Evolutionary conservation across 2,113 vertebrate genomes (phyloP).

Genomic region (Cygnus atratus): DNA sequence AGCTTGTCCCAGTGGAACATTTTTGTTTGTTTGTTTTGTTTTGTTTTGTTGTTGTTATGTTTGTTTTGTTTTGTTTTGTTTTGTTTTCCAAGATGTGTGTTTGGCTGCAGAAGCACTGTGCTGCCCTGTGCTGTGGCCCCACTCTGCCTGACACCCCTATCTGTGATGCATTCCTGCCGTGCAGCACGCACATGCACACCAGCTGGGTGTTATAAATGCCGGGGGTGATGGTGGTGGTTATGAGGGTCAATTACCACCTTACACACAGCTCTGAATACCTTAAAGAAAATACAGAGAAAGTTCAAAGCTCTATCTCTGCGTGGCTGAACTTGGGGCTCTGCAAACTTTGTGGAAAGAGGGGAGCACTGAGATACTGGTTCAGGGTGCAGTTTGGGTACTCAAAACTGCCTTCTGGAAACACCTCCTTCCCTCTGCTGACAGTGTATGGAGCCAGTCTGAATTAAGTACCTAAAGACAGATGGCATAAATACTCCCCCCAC

Average conservation of each 20-base stretch:
- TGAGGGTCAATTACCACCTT: neutral
- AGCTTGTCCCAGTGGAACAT: neutral
- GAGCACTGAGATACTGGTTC: neutral
- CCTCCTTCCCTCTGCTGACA: neutral
- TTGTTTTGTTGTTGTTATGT: too few species aligned
- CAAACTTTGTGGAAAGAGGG: neutral
- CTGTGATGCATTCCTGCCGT: neutral
- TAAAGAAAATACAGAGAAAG: neutral
- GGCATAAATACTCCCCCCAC: neutral
- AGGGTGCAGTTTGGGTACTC: neutral
- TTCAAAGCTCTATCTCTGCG: neutral
- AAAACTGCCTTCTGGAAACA: neutral
- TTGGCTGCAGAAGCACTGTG: neutral
- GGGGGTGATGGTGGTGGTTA: neutral
- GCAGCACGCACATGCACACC: neutral
- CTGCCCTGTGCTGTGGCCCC: neutral
- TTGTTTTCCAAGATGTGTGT: neutral
- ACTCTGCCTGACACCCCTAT: fast-evolving
- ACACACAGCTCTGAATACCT: neutral
- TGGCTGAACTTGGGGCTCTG: neutral
- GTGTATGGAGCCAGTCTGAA: neutral
- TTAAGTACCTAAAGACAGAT: neutral
- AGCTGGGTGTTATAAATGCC: neutral
- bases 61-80: too few species aligned
- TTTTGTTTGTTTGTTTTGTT: neutral